A percentile compares a stretch with the other conserved stretches of the same genome.
Conservation (phyloP, 2,113 vertebrate species). For the Eurypyga helias region DNA sequence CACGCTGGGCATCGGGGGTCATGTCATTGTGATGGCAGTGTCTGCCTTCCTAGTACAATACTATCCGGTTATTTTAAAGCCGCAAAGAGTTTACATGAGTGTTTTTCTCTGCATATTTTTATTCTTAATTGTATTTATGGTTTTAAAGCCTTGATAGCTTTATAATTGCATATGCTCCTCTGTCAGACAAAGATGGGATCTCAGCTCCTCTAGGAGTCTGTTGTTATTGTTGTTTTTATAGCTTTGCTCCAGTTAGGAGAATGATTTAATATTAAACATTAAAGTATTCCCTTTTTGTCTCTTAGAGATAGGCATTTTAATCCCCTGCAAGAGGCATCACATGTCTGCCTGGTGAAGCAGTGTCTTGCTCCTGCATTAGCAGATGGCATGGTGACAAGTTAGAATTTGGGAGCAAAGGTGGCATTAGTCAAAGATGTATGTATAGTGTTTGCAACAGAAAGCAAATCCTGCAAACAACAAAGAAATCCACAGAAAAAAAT, state of each 20-base stretch:
- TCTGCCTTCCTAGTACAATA: neutral
- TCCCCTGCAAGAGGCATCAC: neutral
- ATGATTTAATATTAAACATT: conserved; percentile 71
- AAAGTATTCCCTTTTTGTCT: conserved; percentile 63
- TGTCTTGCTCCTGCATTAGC: neutral
- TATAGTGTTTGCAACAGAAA: neutral
- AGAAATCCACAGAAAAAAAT: neutral
- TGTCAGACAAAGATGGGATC: conserved; percentile 68
- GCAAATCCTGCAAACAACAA: neutral
- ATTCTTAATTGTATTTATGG: conserved; percentile 73
- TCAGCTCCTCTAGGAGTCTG: conserved; percentile 62
- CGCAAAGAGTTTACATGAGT: conserved; percentile 13
- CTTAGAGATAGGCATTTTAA: conserved; percentile 47
- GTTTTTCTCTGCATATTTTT: conserved; percentile 47
- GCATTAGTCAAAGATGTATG: neutral
- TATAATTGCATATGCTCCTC: conserved; percentile 64
- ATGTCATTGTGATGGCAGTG: neutral
- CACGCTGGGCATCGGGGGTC: neutral
- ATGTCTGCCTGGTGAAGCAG: neutral
- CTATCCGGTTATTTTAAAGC: conserved; percentile 4
- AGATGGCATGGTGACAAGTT: neutral
- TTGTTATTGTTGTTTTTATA: conserved; percentile 72
- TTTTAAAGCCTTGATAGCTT: conserved; percentile 69
- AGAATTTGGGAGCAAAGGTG: neutral
- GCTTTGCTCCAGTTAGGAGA: conserved; percentile 61